Evolutionary conservation across 2,888 invertebrate species (phyloP).

Genomic region (Labia minor): DNA sequence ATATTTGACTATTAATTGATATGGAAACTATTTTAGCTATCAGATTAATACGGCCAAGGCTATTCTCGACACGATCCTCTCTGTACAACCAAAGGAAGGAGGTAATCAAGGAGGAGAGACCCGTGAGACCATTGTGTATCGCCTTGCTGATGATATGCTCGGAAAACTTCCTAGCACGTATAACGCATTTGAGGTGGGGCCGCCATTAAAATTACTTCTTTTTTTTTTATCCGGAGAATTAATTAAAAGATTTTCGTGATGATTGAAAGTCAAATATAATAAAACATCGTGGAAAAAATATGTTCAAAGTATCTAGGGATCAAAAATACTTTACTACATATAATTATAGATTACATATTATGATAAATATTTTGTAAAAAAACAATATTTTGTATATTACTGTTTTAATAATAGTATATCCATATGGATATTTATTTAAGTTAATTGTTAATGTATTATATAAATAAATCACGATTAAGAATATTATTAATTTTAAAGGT

Average conservation of each 20-base stretch:
- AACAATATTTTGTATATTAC: too few species aligned
- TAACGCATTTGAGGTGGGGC: conserved; percentile 62
- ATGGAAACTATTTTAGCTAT: conserved; percentile 40
- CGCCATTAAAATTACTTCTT: not conserved
- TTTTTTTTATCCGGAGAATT: not conserved
- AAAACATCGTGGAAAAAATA: too few species aligned
- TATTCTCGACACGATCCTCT: conserved; percentile 86
- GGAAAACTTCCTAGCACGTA: conserved; percentile 77
- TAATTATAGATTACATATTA: too few species aligned
- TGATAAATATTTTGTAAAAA: too few species aligned
- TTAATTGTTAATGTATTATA: too few species aligned
- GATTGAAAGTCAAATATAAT: not conserved
- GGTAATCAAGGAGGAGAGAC: conserved; percentile 85
- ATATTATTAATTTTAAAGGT: too few species aligned
- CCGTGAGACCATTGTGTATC: conserved; percentile 82
- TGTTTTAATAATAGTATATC: too few species aligned
- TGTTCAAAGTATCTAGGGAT: too few species aligned
- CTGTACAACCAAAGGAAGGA: conserved; percentile 95
- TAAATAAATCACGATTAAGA: too few species aligned
- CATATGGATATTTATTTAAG: too few species aligned
- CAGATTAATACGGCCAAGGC: conserved; percentile 92
- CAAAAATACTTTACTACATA: too few species aligned
- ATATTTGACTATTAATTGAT: too few species aligned
- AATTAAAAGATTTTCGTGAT: not conserved
- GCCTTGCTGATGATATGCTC: conserved; percentile 86